Conservation (phyloP, 2,888 invertebrate genomes). For the Lucinisca nassula region DNA sequence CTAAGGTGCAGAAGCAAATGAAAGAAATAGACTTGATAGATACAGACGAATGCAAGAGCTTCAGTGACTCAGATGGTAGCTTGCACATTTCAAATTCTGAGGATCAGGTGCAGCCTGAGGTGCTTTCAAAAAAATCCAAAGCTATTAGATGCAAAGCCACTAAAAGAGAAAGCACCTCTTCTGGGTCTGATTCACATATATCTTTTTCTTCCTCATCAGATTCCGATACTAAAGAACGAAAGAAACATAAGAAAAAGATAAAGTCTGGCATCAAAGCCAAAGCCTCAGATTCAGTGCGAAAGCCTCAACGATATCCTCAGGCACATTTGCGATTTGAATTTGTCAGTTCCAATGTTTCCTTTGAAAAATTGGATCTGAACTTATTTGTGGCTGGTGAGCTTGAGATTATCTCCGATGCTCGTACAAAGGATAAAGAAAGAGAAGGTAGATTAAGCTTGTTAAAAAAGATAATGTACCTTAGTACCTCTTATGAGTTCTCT, state of each 20-base stretch:
- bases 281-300: not conserved
- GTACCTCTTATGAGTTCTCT: conserved; percentile 10
- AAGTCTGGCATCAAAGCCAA: not conserved
- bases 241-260: not conserved
- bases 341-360: not conserved
- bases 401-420: conserved; percentile 9
- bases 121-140: too few relatives aligned
- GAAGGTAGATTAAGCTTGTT: not conserved
- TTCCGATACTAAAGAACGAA: too few relatives aligned
- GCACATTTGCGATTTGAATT: not conserved
- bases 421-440: not conserved
- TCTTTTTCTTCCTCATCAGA: not conserved
- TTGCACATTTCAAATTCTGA: too few relatives aligned
- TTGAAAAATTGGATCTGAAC: conserved; percentile 7
- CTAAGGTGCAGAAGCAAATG: too few relatives aligned
- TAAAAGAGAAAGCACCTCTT: too few relatives aligned
- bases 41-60: too few relatives aligned
- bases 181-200: not conserved
- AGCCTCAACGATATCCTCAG: conserved; percentile 5
- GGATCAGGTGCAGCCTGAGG: too few relatives aligned
- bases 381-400: conserved; percentile 15
- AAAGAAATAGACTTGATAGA: too few relatives aligned
- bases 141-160: too few relatives aligned
- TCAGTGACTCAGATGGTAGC: too few relatives aligned
- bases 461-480: conserved; percentile 30